Evolutionary conservation across 2,888 invertebrate species (phyloP).

Genomic region (Dione juno): DNA sequence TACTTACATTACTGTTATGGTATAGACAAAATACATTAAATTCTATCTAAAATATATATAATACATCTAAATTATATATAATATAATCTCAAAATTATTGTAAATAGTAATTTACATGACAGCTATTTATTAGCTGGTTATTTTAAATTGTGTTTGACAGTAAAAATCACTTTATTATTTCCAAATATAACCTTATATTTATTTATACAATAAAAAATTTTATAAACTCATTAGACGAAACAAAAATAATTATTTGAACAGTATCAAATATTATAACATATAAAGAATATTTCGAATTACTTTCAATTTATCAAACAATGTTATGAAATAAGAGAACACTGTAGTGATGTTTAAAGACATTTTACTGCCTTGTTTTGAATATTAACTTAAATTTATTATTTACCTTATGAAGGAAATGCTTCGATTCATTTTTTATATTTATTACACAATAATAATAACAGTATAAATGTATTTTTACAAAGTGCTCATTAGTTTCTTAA

Average conservation of each 20-base stretch:
- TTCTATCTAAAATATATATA: no score
- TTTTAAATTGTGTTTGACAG: no score
- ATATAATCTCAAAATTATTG: no score
- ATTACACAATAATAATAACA: not conserved
- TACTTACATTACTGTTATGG: no score
- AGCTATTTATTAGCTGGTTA: no score
- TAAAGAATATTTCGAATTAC: not conserved
- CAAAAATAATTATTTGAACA: not conserved
- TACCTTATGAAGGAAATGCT: constrained; percentile 18
- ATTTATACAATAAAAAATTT: constrained; percentile 4
- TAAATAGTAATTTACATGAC: no score
- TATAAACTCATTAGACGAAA: not conserved
- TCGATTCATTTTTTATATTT: constrained; percentile 22
- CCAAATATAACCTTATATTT: constrained; percentile 1
- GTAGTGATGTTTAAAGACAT: not conserved
- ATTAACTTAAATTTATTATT: not conserved
- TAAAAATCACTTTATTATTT: not conserved
- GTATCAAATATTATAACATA: not conserved
- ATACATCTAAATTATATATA: no score
- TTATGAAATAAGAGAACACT: not conserved
- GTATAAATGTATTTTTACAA: not conserved
- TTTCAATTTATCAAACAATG: not conserved
- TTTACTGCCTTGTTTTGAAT: no score
- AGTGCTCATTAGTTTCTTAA: not conserved
- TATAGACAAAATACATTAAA: no score